Base-by-base conservation (phyloP, 1,140 invertebrate genomes). In the Ridgeia piscesae region DNA sequence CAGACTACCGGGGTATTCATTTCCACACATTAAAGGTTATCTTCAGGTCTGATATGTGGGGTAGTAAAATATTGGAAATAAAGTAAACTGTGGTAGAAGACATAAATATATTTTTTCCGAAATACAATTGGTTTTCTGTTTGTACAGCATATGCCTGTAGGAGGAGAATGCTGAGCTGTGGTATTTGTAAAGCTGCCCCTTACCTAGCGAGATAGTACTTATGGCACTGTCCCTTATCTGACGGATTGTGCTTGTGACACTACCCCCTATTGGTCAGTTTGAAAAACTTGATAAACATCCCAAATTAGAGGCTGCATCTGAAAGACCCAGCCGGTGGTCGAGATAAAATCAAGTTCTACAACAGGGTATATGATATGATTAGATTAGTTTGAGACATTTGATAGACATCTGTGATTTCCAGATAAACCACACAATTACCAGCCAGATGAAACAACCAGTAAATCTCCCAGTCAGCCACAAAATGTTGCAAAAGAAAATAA, bases 261-360 rank as follows among this genome's bases (percentile, higher is more conserved):
- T 77, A 21, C 27, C 58, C 58, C 58, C 4, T 77, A 77, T 77
- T 21, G 58, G 58, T 77, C 58, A 77, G 58, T 77, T 77, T 27
- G 6, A 77, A 77, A 8, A 27, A 77, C 27, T 27, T 77, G 17
- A 77, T 21, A 77, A 77, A 14, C 58, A 77, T 77, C 58, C 58
- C 58, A 77, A 77, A 77, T 77, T 77, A 77, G 58, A 77, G 58
- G 27, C 58, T 2, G 17, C 27, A 21, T 77, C 27, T 21, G 58
- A 77, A 21, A 4, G 17, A 21, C 58, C 58, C 11, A 4, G 58
- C 27, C 27, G 0, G 17, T 77, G 14, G 8, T 21, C 11, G 17
- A 77, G 58, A 77, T 77, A 77, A 77, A 31, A 77, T 77, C 58
- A 77, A n/a, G n/a, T n/a, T n/a, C n/a, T 77, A 77, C 58, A 77